Base-by-base conservation (phyloP, 2,113 vertebrate genomes). In the Ammodytes marinus region DNA sequence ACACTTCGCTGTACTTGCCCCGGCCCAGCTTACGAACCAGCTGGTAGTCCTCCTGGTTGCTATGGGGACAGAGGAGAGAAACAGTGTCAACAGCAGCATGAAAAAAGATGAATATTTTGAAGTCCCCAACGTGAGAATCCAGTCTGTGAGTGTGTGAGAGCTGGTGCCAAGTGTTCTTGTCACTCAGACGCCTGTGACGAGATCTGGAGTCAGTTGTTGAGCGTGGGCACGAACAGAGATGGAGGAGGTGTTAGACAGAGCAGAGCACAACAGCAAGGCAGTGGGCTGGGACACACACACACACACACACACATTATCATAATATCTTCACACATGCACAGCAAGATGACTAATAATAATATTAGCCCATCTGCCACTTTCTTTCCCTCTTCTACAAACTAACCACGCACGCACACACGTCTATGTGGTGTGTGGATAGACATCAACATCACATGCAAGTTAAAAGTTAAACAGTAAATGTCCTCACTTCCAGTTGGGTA, bases 11-110 rank as follows among this genome's bases (percentile, higher is more conserved):
- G 94, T 99, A 99, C 90, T 99, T 99, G 47, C 98, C 98, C 68
- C 98, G 95, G 84, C 98, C 98, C 52, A 99, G 97, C 93, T 99
- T 99, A 0, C 98, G 96, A 47, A 99, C 98, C 91, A 99, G 96
- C 93, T 99, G 98, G 94, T 99, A 99, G 93, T 99, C 97, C 90
- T 99, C 98, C 93, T 99, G 98, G 94, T 99, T 99, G 94, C 98
- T 99, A 94, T 92, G 15, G 82, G 72, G 86, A 90, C 80, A 85
- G 68, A 84, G 40, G 1, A 53, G 66, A 77, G 78, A 71, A 57
- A 82, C 55, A 63, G 55, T 9, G 53, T 27, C 27, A 27, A 27
- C 64, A 59, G 64, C 27, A 37, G 85, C 27, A 39, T 57, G 52
- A 9, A 49, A 17, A 49, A 43, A 53, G 11, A 46, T 40, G 42